Conservation (phyloP, 2,888 invertebrate genomes). For the Napeogenes sylphis region DNA sequence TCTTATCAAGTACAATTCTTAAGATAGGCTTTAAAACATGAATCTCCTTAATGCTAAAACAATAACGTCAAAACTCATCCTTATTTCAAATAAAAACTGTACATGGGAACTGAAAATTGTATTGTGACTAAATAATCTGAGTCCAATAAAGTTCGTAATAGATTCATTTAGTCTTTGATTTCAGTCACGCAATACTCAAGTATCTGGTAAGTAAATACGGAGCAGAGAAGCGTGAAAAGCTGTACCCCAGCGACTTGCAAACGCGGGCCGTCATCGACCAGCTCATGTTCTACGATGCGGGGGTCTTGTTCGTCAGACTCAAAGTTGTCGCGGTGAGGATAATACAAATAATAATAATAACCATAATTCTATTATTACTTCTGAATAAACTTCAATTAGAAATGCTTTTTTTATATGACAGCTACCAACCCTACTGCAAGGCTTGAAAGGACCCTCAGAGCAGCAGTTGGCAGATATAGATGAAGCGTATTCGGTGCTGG, state of each 20-base stretch:
- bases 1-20: no score
- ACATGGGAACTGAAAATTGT: no score
- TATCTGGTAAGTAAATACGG: conserved; percentile 49
- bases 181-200: conserved; percentile 51
- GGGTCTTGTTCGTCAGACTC: conserved; percentile 44
- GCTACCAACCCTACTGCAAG: conserved; percentile 40
- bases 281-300: conserved; percentile 47
- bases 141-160: not conserved
- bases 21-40: no score
- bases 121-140: not conserved
- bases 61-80: no score
- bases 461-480: conserved; percentile 38
- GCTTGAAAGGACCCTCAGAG: conserved; percentile 32
- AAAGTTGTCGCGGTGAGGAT: conserved; percentile 45
- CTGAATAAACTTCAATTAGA: not conserved
- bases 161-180: conserved; percentile 11
- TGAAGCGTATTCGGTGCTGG: conserved; percentile 39
- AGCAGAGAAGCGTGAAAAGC: conserved; percentile 32
- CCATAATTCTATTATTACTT: no score
- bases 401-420: conserved; percentile 22
- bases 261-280: conserved; percentile 46
- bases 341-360: no score
- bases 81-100: no score
- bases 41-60: no score
- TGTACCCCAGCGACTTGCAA: conserved; percentile 47